Evolutionary conservation across 1,140 invertebrate genomes (phyloP).

Genomic region (Popillia japonica): DNA sequence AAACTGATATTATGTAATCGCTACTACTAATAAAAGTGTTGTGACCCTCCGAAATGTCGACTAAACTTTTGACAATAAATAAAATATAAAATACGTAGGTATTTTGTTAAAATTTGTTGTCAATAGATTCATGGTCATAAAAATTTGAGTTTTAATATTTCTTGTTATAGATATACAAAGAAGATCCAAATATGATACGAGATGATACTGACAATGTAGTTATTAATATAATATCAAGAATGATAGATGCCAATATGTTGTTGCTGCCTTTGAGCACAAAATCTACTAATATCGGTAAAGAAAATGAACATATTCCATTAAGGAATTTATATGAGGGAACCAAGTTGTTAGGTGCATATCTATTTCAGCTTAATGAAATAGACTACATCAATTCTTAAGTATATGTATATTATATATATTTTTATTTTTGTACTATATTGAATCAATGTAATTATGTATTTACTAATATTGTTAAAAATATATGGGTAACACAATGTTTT

Average conservation of each 20-base stretch:
- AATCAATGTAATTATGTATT: not conserved
- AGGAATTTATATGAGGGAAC: conserved; percentile 57
- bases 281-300: conserved; percentile 50
- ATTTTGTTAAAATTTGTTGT: too few relatives aligned
- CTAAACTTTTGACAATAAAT: too few relatives aligned
- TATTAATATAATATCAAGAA: conserved; percentile 52
- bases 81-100: too few relatives aligned
- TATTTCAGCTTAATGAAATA: conserved; percentile 37
- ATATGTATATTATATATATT: too few relatives aligned
- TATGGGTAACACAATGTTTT: too few relatives aligned
- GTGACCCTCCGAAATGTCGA: too few relatives aligned
- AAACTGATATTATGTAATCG: too few relatives aligned
- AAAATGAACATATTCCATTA: conserved; percentile 55
- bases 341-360: conserved; percentile 56
- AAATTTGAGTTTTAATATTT: not conserved
- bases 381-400: too few relatives aligned
- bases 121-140: too few relatives aligned
- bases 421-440: too few relatives aligned
- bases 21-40: too few relatives aligned
- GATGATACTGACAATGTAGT: conserved; percentile 52
- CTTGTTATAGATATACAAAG: conserved; percentile 56
- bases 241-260: conserved; percentile 54
- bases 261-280: conserved; percentile 52
- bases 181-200: conserved; percentile 58
- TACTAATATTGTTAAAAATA: not conserved